Evolutionary conservation across 2,797 vertebrate species (phyloP).

Genomic region (Falco concolor): DNA sequence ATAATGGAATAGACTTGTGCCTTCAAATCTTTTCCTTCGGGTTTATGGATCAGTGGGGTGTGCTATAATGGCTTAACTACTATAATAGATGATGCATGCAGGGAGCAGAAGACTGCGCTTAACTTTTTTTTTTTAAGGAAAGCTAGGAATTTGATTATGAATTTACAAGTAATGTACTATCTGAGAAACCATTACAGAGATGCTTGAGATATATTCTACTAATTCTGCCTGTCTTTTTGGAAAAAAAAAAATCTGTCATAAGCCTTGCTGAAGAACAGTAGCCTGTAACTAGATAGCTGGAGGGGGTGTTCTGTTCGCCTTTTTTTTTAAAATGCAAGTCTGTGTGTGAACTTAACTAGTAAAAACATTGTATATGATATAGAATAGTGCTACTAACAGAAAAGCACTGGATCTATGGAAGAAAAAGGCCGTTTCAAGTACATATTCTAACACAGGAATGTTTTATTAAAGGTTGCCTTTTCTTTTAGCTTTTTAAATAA

Average conservation of each 20-base stretch:
- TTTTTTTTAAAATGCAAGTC: not conserved
- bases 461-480: not conserved
- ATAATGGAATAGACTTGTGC: not conserved
- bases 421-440: not conserved
- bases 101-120: not conserved
- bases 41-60: not conserved
- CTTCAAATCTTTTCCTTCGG: not conserved
- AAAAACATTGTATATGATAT: not conserved
- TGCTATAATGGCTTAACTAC: not conserved
- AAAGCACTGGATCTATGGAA: not conserved
- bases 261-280: not conserved
- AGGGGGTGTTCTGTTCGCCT: not conserved
- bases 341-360: not conserved
- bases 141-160: not conserved
- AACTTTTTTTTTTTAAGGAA: rapidly evolving
- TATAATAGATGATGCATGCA: not conserved
- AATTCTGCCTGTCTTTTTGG: not conserved
- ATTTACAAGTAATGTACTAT: not conserved
- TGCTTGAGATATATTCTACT: not conserved
- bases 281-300: not conserved
- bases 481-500: not conserved
- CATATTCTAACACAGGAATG: not conserved
- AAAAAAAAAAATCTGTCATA: not conserved
- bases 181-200: not conserved
- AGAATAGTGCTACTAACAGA: not conserved